Evolutionary conservation across 2,113 vertebrate genomes (phyloP), one percentile per base, ranked within the genome.

Genomic region (Scomber colias): DNA sequence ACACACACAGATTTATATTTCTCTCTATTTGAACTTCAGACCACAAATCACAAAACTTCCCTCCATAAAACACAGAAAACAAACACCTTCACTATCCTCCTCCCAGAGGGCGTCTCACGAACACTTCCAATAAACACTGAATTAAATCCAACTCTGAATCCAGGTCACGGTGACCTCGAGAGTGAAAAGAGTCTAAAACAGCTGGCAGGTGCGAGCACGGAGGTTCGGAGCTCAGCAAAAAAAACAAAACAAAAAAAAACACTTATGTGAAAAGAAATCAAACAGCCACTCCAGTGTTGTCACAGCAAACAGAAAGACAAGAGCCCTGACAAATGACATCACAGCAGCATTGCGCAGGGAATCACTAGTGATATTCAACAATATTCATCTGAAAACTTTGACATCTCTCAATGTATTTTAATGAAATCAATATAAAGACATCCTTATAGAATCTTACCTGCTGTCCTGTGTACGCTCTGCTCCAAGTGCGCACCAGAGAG

Each of bases 121-220:
- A 64, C 24, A 4, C 45, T 66, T 31, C 59, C 54, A 81, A 63
- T 66, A 84, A 79, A 77, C 73, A 62, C 40, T 54, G n/a, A 49
- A 69, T 77, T 3, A 53, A 49, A 24, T 35, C 53, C 27, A 50
- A 51, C 2, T 17, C 24, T 60, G 48, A 27, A 21, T 72, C 61
- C 82, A 51, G 77, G 75, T 65, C 85, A 40, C 63, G 3, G 54
- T 72, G 83, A 78, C 76, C 61, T 62, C 16, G 14, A 48, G 60
- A 78, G 51, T 54, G 65, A 63, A 49, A 50, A 44, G 50, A 77
- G 69, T 50, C 65, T 46, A 3, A 44, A 64, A 56, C 85, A 86
- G 86, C 71, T 86, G 87, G 82, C 90, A 91, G 86, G 92, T 91
- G 93, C 59, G 79, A 57, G 80, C 71, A 3, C 17, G 19, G n/a